Percentiles rank a stretch among this genome's conserved stretches.
phyloP scores from a whole-genome alignment of 53 echinoderm and acorn worm genomes.

The Crossaster papposus region DNA sequence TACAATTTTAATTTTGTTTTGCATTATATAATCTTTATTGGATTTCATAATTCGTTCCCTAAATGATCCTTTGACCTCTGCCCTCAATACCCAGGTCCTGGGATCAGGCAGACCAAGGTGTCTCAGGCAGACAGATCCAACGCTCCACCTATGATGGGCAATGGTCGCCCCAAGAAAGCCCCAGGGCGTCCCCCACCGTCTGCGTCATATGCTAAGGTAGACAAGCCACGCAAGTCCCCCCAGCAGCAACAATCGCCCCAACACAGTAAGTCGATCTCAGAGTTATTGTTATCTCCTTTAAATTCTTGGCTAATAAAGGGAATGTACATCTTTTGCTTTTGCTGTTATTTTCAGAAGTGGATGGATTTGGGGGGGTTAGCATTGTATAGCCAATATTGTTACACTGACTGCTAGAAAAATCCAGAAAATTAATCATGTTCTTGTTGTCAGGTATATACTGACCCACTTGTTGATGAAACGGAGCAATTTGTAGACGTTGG shows the following conservation, averaged over 20 bases:
- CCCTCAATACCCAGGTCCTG: conserved; percentile 58
- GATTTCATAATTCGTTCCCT: not conserved
- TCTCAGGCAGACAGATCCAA: conserved; percentile 47
- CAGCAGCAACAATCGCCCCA: not conserved
- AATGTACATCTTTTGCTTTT: too few relatives aligned
- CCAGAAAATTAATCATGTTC: too few relatives aligned
- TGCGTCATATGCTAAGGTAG: conserved; percentile 54
- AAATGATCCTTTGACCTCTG: not conserved
- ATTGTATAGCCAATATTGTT: too few relatives aligned
- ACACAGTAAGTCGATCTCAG: conserved; percentile 13
- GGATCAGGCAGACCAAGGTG: conserved; percentile 62
- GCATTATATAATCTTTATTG: not conserved
- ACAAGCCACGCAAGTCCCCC: conserved; percentile 30
- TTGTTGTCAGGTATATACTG: too few relatives aligned
- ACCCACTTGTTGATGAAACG: too few relatives aligned
- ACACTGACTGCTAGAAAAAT: too few relatives aligned
- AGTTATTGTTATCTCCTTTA: not conserved
- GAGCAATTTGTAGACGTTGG: too few relatives aligned
- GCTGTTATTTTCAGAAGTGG: too few relatives aligned
- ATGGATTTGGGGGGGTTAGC: too few relatives aligned
- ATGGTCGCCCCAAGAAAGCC: conserved; percentile 15
- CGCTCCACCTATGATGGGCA: conserved; percentile 22
- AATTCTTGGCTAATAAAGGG: not conserved
- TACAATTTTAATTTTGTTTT: not conserved
- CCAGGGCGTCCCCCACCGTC: conserved; percentile 59